Evolutionary conservation across 2,113 vertebrate species (phyloP).

Genomic region (Henicopernis longicauda): DNA sequence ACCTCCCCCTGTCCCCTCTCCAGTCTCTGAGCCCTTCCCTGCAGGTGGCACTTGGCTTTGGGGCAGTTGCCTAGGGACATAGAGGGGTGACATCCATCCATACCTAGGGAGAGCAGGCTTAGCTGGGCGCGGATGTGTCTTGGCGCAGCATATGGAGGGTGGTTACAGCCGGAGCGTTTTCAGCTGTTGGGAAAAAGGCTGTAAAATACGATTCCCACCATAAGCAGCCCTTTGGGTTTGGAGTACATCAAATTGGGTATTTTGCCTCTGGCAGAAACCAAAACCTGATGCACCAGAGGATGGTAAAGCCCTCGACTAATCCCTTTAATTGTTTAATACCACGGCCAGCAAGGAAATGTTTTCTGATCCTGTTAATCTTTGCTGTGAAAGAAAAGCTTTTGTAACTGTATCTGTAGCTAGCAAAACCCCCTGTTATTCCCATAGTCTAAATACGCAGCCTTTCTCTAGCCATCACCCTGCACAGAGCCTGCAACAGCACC

Average conservation of each 20-base stretch:
- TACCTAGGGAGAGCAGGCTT: background rate
- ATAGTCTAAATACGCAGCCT: background rate
- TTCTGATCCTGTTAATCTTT: background rate
- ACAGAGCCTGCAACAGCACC: background rate
- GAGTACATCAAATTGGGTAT: background rate
- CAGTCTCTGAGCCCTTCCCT: background rate
- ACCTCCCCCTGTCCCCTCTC: background rate
- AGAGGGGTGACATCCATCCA: background rate
- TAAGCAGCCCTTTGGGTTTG: background rate
- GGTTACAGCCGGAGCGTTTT: background rate
- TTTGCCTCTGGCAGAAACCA: constrained; percentile 19
- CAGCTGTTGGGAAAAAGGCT: constrained; percentile 35
- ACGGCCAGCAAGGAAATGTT: background rate
- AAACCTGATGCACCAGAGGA: background rate
- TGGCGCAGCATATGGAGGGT: background rate
- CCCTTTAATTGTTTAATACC: background rate
- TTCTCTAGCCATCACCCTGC: background rate
- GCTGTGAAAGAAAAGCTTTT: background rate
- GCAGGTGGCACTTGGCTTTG: background rate
- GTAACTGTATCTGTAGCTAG: background rate
- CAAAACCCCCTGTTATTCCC: background rate
- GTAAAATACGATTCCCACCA: constrained; percentile 14
- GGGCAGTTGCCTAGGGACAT: fast-evolving
- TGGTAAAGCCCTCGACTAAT: background rate
- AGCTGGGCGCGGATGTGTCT: background rate